Conservation (phyloP, 1,140 invertebrate species). For the Sinella curviseta region DNA sequence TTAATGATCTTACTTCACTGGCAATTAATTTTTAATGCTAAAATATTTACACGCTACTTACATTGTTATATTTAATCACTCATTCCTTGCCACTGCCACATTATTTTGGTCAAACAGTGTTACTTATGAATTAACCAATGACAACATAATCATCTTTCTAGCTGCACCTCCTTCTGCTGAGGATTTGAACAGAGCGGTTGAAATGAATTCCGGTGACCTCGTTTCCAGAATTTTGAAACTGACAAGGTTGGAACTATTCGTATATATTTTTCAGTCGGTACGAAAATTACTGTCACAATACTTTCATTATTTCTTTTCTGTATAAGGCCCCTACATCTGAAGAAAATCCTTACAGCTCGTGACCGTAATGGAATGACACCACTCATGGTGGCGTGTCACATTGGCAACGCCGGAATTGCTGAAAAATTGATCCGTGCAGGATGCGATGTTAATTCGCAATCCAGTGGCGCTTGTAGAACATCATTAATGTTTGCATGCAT, state of each 20-base stretch:
- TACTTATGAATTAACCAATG: not conserved
- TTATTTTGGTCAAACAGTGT: not conserved
- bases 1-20: not conserved
- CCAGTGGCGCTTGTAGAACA: constrained; percentile 21
- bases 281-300: too few relatives aligned
- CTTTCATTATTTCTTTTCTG: not conserved
- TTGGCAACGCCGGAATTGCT: constrained; percentile 28
- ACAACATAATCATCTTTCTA: too few relatives aligned
- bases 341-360: constrained; percentile 28
- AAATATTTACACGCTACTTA: not conserved
- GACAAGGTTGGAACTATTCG: constrained; percentile 24
- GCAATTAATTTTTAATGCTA: not conserved
- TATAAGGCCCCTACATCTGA: constrained; percentile 5
- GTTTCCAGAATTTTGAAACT: constrained; percentile 36
- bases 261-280: too few relatives aligned
- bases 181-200: constrained; percentile 41
- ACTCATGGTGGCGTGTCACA: constrained; percentile 38
- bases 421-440: constrained; percentile 31
- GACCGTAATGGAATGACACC: constrained; percentile 39
- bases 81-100: too few relatives aligned
- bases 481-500: constrained; percentile 32
- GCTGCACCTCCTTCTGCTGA: constrained; percentile 38
- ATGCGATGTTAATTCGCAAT: constrained; percentile 19
- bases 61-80: too few relatives aligned
- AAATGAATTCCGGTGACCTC: constrained; percentile 40